phyloP scores from a whole-genome alignment of 2,113 vertebrate genomes.

The Peromyscus californicus region DNA sequence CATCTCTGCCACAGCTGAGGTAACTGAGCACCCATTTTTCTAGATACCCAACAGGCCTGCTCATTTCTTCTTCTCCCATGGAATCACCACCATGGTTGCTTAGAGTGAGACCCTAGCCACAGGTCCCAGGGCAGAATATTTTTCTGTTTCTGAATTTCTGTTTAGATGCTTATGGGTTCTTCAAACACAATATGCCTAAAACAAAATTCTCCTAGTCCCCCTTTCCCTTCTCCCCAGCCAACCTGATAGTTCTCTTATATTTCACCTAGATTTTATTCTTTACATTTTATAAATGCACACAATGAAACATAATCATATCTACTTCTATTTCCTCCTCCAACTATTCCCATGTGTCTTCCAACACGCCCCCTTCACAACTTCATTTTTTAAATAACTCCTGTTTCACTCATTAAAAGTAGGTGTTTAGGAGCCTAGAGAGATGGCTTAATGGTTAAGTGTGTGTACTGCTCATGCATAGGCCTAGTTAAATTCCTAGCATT shows the following conservation, averaged over 20 bases:
- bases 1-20: not conserved
- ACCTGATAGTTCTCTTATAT: not conserved
- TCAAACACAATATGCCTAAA: constrained; percentile 2
- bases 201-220: not conserved
- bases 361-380: not conserved
- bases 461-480: not conserved
- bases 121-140: not conserved
- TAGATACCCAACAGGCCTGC: not conserved
- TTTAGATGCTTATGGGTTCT: not conserved
- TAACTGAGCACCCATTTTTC: not conserved
- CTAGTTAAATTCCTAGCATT: not conserved
- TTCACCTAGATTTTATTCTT: not conserved
- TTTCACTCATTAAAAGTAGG: not conserved
- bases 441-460: too few species aligned
- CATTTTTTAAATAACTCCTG: not conserved
- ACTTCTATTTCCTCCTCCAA: not conserved
- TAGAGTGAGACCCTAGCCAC: not conserved
- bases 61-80: not conserved
- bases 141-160: not conserved
- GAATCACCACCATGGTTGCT: not conserved
- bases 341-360: not conserved
- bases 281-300: not conserved
- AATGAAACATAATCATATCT: not conserved
- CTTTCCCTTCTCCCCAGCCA: not conserved
- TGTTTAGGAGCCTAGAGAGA: not conserved